Base-by-base conservation (phyloP, 2,113 vertebrate genomes). In the Todiramphus saurophagus region DNA sequence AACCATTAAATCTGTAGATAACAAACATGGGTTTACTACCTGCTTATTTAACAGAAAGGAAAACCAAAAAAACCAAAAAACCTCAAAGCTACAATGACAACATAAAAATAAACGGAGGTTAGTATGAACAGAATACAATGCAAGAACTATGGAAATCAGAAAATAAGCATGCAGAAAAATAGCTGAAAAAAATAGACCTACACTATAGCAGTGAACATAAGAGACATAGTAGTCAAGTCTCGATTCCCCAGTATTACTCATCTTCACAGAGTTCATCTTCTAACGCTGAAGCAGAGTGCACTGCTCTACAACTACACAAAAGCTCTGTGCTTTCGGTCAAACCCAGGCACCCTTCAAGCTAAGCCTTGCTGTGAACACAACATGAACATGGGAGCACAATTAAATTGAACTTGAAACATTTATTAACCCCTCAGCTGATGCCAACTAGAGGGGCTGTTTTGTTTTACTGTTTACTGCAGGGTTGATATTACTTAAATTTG, bases 161-260 rank as follows among this genome's bases (percentile, higher is more conserved):
- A 81, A 89, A 66, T 2, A 58, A 83, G 55, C 95, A 96, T 76
- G 84, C 67, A 86, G 70, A 46, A 82, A 79, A 68, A 55, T 1
- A 78, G 51, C 19, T 39, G 41, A 63, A 53, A 53, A 53, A 53
- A 53, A 74, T 35, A 30, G 39, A 98, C 98, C 95, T 98, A 98
- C 97, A 8, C 97, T 98, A 84, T 97, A 98, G 96, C 98, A 98
- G 97, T 98, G 97, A 56, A 97, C 85, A 11, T 95, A 97, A 80
- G 98, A 98, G 74, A 98, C 19, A 43, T 16, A 86, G 67, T 55
- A 78, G 84, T 97, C 98, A 56, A 98, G 97, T 3, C 30, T 37
- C 4, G 75, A 79, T 8, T 41, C 75, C n/a, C 76, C 85, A 11
- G 72, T 53, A 28, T 13, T 76, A 4, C 23, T 77, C 94, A 91